These are phyloP conservation scores for Tokudaia tokunoshimensis DNA, from an alignment of 2,797 vertebrate genomes.

Conservation along the genomic window DNA sequence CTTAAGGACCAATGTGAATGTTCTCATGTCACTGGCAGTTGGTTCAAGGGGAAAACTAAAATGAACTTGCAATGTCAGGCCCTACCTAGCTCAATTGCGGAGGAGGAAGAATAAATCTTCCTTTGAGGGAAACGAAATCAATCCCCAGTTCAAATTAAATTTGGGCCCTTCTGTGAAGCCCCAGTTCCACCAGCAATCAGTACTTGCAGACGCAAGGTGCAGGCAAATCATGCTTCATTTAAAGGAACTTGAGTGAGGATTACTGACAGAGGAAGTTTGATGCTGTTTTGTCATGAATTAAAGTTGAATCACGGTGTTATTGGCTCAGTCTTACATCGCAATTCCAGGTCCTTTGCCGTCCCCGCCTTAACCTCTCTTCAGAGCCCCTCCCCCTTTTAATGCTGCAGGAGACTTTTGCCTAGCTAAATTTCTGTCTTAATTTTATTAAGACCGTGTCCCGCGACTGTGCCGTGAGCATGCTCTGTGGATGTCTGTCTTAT, in stretches of 20 bases:
- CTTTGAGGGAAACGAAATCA: slow-evolving; percentile 89
- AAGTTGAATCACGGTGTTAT: slow-evolving; percentile 86
- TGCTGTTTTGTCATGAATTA: slow-evolving; percentile 86
- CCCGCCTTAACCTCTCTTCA: background rate
- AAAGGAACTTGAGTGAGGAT: slow-evolving; percentile 88
- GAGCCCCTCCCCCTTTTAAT: slow-evolving; percentile 9
- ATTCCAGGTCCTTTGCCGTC: slow-evolving; percentile 56
- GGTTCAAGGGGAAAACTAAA: slow-evolving; percentile 86
- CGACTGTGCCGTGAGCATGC: slow-evolving; percentile 87
- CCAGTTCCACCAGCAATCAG: slow-evolving; percentile 87
- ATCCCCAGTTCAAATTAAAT: slow-evolving; percentile 89
- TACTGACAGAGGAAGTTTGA: slow-evolving; percentile 86
- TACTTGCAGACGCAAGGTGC: slow-evolving; percentile 84
- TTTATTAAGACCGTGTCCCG: slow-evolving; percentile 89
- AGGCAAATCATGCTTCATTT: slow-evolving; percentile 89
- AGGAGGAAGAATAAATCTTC: slow-evolving; percentile 84
- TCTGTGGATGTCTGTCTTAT: slow-evolving; percentile 89
- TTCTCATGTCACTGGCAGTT: slow-evolving; percentile 82
- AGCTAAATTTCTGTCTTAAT: slow-evolving; percentile 85
- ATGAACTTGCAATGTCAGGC: slow-evolving; percentile 89
- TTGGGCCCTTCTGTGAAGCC: slow-evolving; percentile 87
- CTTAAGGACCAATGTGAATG: slow-evolving; percentile 82
- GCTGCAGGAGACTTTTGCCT: slow-evolving; percentile 75
- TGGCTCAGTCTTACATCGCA: slow-evolving; percentile 85
- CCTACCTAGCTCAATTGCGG: slow-evolving; percentile 86